Percentiles rank a stretch among this genome's conserved stretches.
Evolutionary conservation across 2,113 vertebrate species (phyloP).

Genomic region (Sylvietta virens): DNA sequence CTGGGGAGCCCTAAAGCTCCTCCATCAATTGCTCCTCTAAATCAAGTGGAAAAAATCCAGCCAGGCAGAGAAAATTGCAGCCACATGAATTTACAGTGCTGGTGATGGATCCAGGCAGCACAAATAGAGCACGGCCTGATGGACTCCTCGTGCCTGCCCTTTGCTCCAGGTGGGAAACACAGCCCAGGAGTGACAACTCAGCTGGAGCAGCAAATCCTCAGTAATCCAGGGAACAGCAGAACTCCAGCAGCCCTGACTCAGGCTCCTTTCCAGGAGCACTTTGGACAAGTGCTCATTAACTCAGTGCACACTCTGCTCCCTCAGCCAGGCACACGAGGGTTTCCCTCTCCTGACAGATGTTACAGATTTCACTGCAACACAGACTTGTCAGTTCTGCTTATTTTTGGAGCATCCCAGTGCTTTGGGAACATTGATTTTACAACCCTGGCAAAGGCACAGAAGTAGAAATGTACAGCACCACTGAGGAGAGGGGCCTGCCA

Average conservation of each 20-base stretch:
- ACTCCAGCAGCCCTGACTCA: neutral
- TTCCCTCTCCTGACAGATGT: neutral
- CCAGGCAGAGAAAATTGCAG: neutral
- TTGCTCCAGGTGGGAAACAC: neutral
- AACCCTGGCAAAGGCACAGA: neutral
- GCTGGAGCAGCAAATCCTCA: neutral
- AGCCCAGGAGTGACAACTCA: neutral
- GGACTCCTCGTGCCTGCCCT: neutral
- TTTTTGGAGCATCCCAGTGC: neutral
- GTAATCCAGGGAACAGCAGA: neutral
- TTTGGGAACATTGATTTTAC: neutral
- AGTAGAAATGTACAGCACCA: neutral
- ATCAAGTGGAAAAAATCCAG: neutral
- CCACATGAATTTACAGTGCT: accelerated
- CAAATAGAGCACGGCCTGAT: accelerated
- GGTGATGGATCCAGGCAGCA: neutral
- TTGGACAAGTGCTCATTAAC: neutral
- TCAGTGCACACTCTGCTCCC: neutral
- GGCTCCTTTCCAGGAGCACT: neutral
- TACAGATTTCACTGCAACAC: neutral
- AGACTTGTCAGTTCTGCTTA: neutral
- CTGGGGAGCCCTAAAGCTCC: neutral
- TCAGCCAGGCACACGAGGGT: neutral
- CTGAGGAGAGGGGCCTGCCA: neutral
- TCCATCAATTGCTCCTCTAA: neutral